phyloP scores from a whole-genome alignment of 2,797 vertebrate genomes.

The Tolypeutes matacus region DNA sequence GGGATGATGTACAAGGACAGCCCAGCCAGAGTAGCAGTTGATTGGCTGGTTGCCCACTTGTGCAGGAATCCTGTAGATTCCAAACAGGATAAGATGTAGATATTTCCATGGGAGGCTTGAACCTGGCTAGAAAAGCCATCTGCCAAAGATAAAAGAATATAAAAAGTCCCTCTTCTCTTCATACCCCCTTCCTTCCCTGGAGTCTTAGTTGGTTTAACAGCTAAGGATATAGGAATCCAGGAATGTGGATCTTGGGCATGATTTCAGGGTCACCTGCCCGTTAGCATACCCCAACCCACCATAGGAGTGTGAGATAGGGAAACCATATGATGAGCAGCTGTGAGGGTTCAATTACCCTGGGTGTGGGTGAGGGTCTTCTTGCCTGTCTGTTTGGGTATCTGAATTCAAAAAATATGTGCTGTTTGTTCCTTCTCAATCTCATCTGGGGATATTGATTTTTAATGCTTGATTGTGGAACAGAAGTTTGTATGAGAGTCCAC shows the following conservation, averaged over 20 bases:
- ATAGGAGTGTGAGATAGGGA: slow-evolving; percentile 12
- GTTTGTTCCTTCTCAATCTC: slow-evolving; percentile 76
- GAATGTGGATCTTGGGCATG: slow-evolving; percentile 48
- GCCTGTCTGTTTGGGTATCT: slow-evolving; percentile 72
- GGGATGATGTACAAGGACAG: neutral
- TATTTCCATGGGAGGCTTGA: slow-evolving; percentile 34
- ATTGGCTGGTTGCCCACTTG: neutral
- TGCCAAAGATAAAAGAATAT: slow-evolving; percentile 88
- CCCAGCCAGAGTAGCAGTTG: neutral
- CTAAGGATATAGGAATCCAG: neutral
- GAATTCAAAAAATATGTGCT: slow-evolving; percentile 71
- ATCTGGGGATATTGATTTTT: slow-evolving; percentile 77
- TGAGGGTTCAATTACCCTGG: slow-evolving; percentile 67
- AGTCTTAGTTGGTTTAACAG: slow-evolving; percentile 71
- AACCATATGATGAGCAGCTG: slow-evolving; percentile 64
- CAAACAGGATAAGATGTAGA: neutral
- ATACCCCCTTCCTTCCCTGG: slow-evolving; percentile 30
- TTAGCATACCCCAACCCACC: neutral
- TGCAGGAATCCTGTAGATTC: neutral
- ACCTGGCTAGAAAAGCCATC: slow-evolving; percentile 84
- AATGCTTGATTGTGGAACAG: slow-evolving; percentile 76
- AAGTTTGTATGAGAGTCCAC: slow-evolving; percentile 66
- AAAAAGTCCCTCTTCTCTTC: slow-evolving; percentile 85
- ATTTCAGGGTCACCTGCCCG: slow-evolving; percentile 47
- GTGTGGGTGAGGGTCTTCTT: slow-evolving; percentile 73